Evolutionary conservation across 92 coral and sea anemone genomes (phyloP), one percentile per base, ranked within the genome.

Genomic region (Paragorgia papillata): DNA sequence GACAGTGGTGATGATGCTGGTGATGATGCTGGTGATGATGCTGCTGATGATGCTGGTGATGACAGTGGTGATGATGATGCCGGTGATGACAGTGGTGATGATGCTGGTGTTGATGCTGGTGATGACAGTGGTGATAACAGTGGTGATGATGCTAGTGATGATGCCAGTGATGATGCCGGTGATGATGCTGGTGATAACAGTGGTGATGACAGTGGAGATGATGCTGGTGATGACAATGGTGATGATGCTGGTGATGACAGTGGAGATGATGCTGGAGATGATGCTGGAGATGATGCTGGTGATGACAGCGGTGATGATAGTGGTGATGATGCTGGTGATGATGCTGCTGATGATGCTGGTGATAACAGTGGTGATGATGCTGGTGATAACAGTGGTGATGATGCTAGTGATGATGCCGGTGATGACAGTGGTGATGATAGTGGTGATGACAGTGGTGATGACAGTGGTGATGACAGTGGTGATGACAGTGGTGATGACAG

Each of bases 1-100:
- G 76, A 69, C 35, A 60, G 7, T 14, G 76, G 17, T 2, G 76
- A 69, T 46, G 76, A 69, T 32, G 76, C 43, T 46, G 76, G 44
- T 44, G 76, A 39, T 24, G 76, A 46, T 24, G 76, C 43, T 69
- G 76, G 17, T 19, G 76, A 18, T 29, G 76, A 69, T 44, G 76
- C 43, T 19, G 76, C 43, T 44, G 60, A 44, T 69, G 76, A 9
- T 44, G 76, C 7, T 69, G 76, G 15, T 44, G 60, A 43, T 30
- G 76, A 43, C 31, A 34, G 21, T 46, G 76, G 14, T 24, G 76
- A 31, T 6, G 59, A 43, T 69, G 76, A 43, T 69, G 60, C 43
- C 28, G 76, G 17, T 29, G 76, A 46, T 12, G 69, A 63, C 34
- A 49, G 34, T 34, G 69, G 34, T 63, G 69, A 63, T 34, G 49